Conservation (phyloP, 2,113 vertebrate genomes). For the Gallinago media region DNA sequence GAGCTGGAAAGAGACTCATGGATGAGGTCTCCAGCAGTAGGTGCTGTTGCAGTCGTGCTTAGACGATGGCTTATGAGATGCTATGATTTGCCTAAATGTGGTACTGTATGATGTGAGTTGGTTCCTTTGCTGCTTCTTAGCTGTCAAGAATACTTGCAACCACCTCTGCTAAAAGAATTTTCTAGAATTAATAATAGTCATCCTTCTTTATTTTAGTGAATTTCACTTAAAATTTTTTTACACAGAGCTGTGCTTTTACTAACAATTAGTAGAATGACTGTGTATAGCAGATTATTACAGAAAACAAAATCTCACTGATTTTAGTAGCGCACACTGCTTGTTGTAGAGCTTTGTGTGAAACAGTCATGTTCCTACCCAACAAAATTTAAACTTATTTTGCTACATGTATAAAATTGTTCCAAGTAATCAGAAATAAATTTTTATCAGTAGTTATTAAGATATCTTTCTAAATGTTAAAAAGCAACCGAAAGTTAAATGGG, state of each 20-base stretch:
- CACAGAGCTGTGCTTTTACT: not conserved
- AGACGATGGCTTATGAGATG: not conserved
- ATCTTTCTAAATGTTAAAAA: not conserved
- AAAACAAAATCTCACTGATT: conserved; percentile 6
- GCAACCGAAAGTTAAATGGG: not conserved
- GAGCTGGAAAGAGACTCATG: not conserved
- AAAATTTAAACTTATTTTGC: not conserved
- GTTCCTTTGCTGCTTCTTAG: conserved; percentile 9
- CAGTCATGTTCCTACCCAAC: not conserved
- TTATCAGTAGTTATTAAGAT: not conserved
- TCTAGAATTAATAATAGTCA: not conserved
- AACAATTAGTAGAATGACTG: not conserved
- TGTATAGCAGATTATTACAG: not conserved
- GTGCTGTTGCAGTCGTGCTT: not conserved
- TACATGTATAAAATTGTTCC: not conserved
- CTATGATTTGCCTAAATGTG: conserved; percentile 17
- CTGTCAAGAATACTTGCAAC: conserved; percentile 63
- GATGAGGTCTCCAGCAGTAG: conserved; percentile 10
- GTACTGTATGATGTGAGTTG: conserved; percentile 38
- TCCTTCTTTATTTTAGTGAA: conserved; percentile 9
- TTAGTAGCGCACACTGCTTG: not conserved
- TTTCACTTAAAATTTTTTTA: not conserved
- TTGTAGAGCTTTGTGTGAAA: not conserved
- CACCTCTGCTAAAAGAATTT: conserved; percentile 34
- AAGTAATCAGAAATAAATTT: not conserved